Percentiles rank a stretch among this genome's conserved stretches.
Evolutionary conservation across 2,797 vertebrate species (phyloP).

Genomic region (Sebastes goodei): DNA sequence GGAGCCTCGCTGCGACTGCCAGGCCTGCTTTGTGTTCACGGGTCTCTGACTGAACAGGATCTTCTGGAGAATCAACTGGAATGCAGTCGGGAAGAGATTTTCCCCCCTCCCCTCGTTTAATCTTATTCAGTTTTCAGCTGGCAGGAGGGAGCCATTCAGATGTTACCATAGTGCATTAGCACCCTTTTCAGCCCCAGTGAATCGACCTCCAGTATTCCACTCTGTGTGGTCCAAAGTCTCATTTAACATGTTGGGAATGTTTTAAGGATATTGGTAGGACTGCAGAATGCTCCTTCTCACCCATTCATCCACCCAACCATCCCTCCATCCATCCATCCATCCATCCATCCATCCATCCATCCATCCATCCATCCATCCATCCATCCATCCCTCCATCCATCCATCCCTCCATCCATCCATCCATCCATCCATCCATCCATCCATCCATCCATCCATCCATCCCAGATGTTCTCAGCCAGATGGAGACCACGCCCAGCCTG

Average conservation of each 20-base stretch:
- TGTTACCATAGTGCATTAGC: constrained; percentile 52
- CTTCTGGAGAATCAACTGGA: constrained; percentile 64
- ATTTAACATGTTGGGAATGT: neutral
- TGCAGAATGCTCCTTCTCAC: neutral
- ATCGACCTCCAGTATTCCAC: constrained; percentile 11
- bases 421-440: fast-evolving
- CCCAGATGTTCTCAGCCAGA: constrained; percentile 90
- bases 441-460: neutral
- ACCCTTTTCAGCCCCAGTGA: constrained; percentile 38
- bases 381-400: fast-evolving
- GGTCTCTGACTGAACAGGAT: constrained; percentile 53
- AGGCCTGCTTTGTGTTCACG: constrained; percentile 59
- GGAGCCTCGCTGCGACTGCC: constrained; percentile 50
- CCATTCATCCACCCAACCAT: neutral
- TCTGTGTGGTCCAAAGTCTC: constrained; percentile 23
- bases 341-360: no score
- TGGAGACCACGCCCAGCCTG: constrained; percentile 89
- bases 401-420: fast-evolving
- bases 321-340: no score
- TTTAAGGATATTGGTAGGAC: neutral
- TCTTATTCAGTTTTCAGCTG: constrained; percentile 55
- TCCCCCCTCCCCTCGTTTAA: constrained; percentile 6
- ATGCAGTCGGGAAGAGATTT: constrained; percentile 46
- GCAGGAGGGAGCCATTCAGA: constrained; percentile 52
- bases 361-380: fast-evolving